Evolutionary conservation across 2,797 vertebrate genomes (phyloP).

Genomic region (Cygnus olor): DNA sequence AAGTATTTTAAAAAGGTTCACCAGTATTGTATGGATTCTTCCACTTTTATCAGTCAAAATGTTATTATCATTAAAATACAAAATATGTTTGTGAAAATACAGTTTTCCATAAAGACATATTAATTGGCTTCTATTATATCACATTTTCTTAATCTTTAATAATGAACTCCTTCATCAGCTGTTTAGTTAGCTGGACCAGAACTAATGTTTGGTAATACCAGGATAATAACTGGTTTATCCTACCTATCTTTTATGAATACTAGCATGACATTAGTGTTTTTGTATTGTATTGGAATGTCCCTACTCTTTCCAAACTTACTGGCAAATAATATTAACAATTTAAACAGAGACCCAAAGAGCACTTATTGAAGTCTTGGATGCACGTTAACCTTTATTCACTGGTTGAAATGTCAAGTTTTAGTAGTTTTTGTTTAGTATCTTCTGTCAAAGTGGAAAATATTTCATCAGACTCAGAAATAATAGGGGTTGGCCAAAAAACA

Average conservation of each 20-base stretch:
- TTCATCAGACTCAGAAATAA: slow-evolving; percentile 13
- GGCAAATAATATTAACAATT: slow-evolving; percentile 27
- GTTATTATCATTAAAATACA: neutral
- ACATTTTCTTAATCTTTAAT: neutral
- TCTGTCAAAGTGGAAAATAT: slow-evolving; percentile 54
- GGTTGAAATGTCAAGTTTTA: slow-evolving; percentile 57
- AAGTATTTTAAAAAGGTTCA: neutral
- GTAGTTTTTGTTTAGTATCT: slow-evolving; percentile 33
- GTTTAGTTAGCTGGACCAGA: neutral
- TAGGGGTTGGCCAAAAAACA: neutral
- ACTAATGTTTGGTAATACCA: neutral
- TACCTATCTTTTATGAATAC: slow-evolving; percentile 17
- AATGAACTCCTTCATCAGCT: neutral
- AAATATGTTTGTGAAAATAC: neutral
- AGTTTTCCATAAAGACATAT: neutral
- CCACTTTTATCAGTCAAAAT: neutral
- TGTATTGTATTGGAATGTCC: neutral
- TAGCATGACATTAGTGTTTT: neutral
- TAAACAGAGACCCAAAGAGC: neutral
- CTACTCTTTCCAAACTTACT: slow-evolving; percentile 15
- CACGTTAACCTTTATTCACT: slow-evolving; percentile 35
- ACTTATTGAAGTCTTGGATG: slow-evolving; percentile 12
- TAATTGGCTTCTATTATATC: neutral
- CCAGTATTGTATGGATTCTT: neutral
- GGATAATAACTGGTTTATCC: neutral